Evolutionary conservation across 2,113 vertebrate species (phyloP), one percentile per base, ranked within the genome.

Genomic region (Nansenia antarctica): DNA sequence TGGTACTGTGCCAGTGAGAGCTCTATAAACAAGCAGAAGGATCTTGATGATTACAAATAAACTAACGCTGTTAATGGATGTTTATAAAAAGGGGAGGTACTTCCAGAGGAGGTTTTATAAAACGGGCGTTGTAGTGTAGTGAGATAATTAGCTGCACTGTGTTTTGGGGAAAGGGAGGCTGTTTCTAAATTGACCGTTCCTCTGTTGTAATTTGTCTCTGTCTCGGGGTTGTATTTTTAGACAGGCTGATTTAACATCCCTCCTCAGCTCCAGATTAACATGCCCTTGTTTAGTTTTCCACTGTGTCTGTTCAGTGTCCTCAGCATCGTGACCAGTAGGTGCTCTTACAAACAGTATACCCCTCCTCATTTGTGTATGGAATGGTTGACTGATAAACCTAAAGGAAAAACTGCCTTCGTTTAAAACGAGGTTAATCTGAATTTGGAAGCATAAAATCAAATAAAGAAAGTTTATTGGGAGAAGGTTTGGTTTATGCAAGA

Each of bases 231-330:
- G 29, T 72, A 3, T 65, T 42, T 55, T 32, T 31, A 62, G 45
- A 61, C 35, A 20, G 9, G 2, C 67, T 31, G 61, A 42, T 67
- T 59, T 61, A 71, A 73, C 12, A 12, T 58, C 49, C 30, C 2
- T 9, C 69, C 18, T 65, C 26, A 53, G 61, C 72, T 27, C 30
- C 32, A 53, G 47, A 52, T 31, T 30, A 59, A 67, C 22, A 30
- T 15, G 26, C 15, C 8, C 15, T 22, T 71, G 39, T 68, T 59
- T 45, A 31, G 37, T 22, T 69, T n/a, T 59, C 52, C 73, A 27
- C 3, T 8, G 18, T 27, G 37, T 70, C 70, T 79, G 73, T 63
- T 81, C 54, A 69, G 57, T 39, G 53, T 81, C 61, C 55, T 35
- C 62, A n/a, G 27, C 26, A 52, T 9, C 32, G 42, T 55, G 20